Evolutionary conservation across 2,113 vertebrate species (phyloP).

Genomic region (Pyxicephalus adspersus): DNA sequence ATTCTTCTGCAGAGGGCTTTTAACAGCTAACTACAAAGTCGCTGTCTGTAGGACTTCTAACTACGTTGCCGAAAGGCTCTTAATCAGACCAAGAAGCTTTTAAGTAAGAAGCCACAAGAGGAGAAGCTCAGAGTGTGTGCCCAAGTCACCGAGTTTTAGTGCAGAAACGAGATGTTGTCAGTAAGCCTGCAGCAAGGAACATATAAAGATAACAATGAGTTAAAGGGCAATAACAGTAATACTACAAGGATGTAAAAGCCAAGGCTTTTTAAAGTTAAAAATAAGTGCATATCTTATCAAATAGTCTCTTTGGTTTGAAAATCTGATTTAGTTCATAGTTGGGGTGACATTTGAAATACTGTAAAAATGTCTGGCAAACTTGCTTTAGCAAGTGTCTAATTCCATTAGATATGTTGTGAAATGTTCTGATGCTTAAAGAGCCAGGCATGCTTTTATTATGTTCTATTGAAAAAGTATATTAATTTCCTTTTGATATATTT

Average conservation of each 20-base stretch:
- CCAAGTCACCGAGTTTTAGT: conserved; percentile 34
- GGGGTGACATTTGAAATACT: background rate
- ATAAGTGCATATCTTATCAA: conserved; percentile 10
- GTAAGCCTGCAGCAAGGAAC: conserved; percentile 37
- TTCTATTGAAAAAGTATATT: too few relatives aligned
- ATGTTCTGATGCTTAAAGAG: too few relatives aligned
- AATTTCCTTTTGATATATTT: too few relatives aligned
- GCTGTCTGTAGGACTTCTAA: conserved; percentile 37
- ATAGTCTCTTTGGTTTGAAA: background rate
- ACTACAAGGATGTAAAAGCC: background rate
- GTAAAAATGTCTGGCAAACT: background rate
- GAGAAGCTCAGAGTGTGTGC: conserved; percentile 30
- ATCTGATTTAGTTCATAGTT: background rate
- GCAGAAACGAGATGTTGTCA: conserved; percentile 18
- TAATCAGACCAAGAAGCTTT: conserved; percentile 43
- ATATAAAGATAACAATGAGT: conserved; percentile 20
- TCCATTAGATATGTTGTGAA: background rate
- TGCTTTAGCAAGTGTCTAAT: background rate
- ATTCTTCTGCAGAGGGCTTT: conserved; percentile 40
- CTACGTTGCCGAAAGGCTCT: conserved; percentile 38
- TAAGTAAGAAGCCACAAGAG: conserved; percentile 46
- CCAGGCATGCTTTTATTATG: too few relatives aligned
- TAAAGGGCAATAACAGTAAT: conserved; percentile 33
- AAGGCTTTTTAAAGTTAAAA: conserved; percentile 4
- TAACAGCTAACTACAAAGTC: conserved; percentile 46